Base-by-base conservation (phyloP, 2,888 invertebrate genomes). In the Cephus rjabovi region DNA sequence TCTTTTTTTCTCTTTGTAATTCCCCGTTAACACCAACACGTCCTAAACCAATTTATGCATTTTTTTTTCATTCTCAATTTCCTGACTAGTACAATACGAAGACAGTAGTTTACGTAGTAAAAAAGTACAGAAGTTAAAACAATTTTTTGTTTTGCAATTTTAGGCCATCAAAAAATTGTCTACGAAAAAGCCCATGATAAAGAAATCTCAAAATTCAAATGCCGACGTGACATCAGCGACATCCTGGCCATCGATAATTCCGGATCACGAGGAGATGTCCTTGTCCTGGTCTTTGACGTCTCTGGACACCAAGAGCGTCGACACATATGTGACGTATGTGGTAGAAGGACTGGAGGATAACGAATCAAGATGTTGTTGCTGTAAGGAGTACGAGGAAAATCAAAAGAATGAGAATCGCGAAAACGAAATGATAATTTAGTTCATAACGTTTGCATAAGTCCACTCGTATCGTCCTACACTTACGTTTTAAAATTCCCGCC, bases 351-450 rank as follows among this genome's bases (percentile, higher is more conserved):
- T 83, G 34, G 88, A 87, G 34, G 88, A 89, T 35, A 88, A 88
- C 76, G 80, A 81, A 30, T 87, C 89, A 70, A 85, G 81, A 83
- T 90, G 89, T 79, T 87, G 87, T 79, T 91, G 91, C 79, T 78
- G 78, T 34, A 86, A 86, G 76, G 91, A 91, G 73, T 86, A 87
- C 83, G 90, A 90, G 78, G 91, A 91, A 79, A 91, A 91, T 74
- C 89, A 90, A 79, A 88, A 85, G 74, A 91, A 91, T 81, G 91
- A 91, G 81, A 91, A 91, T 79, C 86, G 86, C 34, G 91, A 91
- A 81, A 91, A 91, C 84, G 91, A 91, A 81, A 91, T 91, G 91
- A 88, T 90, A 79, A 84, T 87, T 81, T 89, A 90, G 73, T 56
- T 69, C 4, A 78, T 79, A 70, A 11, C 74, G 73, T 23, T 30